phyloP scores from a whole-genome alignment of 2,113 vertebrate species.

The Mola mola region DNA sequence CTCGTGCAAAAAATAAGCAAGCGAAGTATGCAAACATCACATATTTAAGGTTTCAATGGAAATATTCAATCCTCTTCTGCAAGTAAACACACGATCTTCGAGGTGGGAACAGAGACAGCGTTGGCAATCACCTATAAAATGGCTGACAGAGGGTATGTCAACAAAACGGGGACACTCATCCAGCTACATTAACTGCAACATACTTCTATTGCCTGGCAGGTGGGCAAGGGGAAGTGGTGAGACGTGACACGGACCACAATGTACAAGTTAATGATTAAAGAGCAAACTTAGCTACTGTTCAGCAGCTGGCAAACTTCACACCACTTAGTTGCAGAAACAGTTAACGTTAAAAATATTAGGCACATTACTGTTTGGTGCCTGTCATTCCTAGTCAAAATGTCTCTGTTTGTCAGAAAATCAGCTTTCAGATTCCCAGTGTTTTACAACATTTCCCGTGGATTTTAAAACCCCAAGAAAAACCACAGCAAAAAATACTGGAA shows the following conservation, averaged over 20 bases:
- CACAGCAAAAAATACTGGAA: not conserved
- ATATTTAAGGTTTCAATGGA: constrained; percentile 18
- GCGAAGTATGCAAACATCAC: constrained; percentile 40
- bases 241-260: constrained; percentile 42
- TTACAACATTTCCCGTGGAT: not conserved
- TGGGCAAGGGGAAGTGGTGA: constrained; percentile 38
- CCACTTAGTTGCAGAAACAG: not conserved
- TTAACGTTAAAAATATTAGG: not conserved
- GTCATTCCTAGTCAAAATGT: constrained; percentile 8
- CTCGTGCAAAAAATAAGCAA: constrained; percentile 23
- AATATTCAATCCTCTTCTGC: constrained; percentile 30
- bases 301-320: constrained; percentile 51
- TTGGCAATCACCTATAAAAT: constrained; percentile 47
- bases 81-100: constrained; percentile 26
- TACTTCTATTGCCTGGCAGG: constrained; percentile 58
- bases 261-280: constrained; percentile 75
- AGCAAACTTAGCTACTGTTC: constrained; percentile 54
- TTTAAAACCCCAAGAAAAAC: constrained; percentile 11
- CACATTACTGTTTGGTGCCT: constrained; percentile 13
- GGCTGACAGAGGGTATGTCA: constrained; percentile 37
- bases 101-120: too few species aligned
- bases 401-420: constrained; percentile 4
- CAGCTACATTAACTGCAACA: constrained; percentile 12
- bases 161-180: constrained; percentile 47
- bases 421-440: constrained; percentile 4